phyloP scores from a whole-genome alignment of 2,797 vertebrate genomes.

The Pteronotus mesoamericanus region DNA sequence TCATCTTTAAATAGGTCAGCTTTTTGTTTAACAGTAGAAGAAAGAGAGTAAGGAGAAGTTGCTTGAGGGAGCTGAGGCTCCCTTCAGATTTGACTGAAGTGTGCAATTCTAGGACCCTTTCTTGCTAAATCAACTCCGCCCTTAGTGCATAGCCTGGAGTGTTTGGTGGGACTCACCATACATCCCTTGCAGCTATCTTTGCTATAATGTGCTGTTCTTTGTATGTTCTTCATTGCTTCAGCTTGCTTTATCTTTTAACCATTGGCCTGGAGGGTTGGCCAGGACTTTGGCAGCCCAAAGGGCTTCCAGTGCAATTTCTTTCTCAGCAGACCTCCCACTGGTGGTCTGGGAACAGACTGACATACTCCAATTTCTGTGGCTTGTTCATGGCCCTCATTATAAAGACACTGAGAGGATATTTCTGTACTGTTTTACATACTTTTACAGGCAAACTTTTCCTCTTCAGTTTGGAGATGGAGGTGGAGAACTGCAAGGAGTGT shows the following conservation, averaged over 20 bases:
- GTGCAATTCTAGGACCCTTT: background rate
- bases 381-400: background rate
- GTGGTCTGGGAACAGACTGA: background rate
- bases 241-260: background rate
- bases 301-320: background rate
- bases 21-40: background rate
- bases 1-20: background rate
- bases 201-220: background rate
- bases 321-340: background rate
- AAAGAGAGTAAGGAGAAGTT: background rate
- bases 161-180: background rate
- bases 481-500: accelerated
- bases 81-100: background rate
- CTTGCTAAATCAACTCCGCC: background rate
- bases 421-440: background rate
- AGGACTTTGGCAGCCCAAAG: background rate
- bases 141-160: background rate
- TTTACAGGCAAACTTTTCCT: background rate
- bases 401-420: background rate
- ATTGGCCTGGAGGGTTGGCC: background rate
- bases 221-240: background rate
- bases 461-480: background rate
- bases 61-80: background rate
- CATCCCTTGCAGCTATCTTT: background rate
- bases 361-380: background rate